Evolutionary conservation across 2,888 invertebrate species (phyloP), one percentile per base, ranked within the genome.

Genomic region (Entomobrya multifasciata): DNA sequence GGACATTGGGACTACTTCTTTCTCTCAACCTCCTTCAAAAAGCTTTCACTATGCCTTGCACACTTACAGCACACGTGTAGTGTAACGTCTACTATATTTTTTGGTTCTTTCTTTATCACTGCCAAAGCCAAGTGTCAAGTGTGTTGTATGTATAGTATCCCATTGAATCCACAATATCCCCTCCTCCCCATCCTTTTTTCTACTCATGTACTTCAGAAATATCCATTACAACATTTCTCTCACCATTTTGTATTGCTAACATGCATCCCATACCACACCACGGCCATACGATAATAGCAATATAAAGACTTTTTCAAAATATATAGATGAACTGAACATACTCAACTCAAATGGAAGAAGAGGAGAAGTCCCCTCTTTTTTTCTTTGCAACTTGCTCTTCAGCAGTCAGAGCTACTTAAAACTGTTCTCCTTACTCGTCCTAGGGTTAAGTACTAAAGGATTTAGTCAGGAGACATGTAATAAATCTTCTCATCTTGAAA

Each of bases 401-500:
- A 55, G 10, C 20, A 76, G 78, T 79, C 77, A 62, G 30, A 65
- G 20, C 78, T 79, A 62, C 78, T 79, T 62, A 62, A 65, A 65
- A 79, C 49, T 62, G 17, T 20, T 49, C 57, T 57, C 57, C 41
- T 55, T 76, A 17, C 49, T 49, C 49, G 49, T 72, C n/a, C 27
- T 6, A 25, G 78, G 52, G 80, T 67, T 81, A 81, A 81, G 72
- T 47, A 72, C 57, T 70, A 30, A 72, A 81, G 81, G 72, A 81
- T 81, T 81, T 81, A 44, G 78, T 72, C 49, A n/a, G 72, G 49
- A 81, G 72, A 81, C 81, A 44, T 60, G 81, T 60, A 81, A 81
- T 81, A 81, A 81, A 81, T 81, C 81, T 81, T 81, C 67, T 36
- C 52, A 47, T 80, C 72, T 67, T 81, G 81, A 81, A 72, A 72